Evolutionary conservation across 2,113 vertebrate species (phyloP), one percentile per base, ranked within the genome.

Genomic region (Brienomyrus longianalis): DNA sequence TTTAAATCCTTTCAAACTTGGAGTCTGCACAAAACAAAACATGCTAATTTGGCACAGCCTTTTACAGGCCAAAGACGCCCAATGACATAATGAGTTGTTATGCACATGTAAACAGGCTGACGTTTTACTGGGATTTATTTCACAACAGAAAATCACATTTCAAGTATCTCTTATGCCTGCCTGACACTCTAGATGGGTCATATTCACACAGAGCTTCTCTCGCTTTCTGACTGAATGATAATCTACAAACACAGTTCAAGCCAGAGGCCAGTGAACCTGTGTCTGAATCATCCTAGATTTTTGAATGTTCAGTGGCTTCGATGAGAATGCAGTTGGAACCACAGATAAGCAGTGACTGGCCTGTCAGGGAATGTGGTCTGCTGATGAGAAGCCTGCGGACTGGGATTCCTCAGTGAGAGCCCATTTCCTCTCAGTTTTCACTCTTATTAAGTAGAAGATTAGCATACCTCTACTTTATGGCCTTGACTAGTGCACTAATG

Each of bases 381-480:
- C 88, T 47, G 86, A 35, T 17, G 31, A 39, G n/a, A 9, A 52
- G 85, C 85, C 50, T 83, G 51, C 9, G 3, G 17, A 51, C 87
- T 85, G 83, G 59, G 47, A 77, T 31, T 88, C 62, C 88, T 15
- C 47, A 4, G 13, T 27, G 21, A 84, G 50, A 56, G 51, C 83
- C 31, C 51, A 84, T 89, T 83, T 84, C 77, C 74, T 43, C 19
- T n/a, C n/a, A 50, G 19, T 74, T 56, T 83, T 35, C 9, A 31
- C 47, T 74, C 48, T 43, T 54, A 47, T 54, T 89, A 89, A 52
- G 31, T n/a, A 52, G 35, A 89, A 23, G 74, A 89, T 84, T 84
- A 89, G 77, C 88, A 89, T 83, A 56, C 50, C 48, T 56, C 77
- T 56, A 45, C 50, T 83, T 50, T 43, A 89, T 56, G 31, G 51